Percentiles rank a stretch among this genome's conserved stretches.
Conservation (phyloP, 2,888 invertebrate species). For the Eristalis intricaria region DNA sequence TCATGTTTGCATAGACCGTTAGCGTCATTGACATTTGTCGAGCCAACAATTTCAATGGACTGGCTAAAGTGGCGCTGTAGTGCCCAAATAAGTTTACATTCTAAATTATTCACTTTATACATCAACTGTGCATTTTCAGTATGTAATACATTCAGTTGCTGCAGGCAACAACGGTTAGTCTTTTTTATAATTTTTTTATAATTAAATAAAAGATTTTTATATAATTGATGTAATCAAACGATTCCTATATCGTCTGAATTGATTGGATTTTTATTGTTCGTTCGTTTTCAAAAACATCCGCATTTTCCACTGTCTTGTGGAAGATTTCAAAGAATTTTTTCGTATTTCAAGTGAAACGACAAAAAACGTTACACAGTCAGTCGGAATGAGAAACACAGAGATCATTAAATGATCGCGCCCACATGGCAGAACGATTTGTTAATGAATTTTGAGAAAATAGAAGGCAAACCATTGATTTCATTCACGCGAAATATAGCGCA, state of each 20-base stretch:
- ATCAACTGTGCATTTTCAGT: too few relatives aligned
- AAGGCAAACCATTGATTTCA: neutral
- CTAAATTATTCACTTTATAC: too few relatives aligned
- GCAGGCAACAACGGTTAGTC: too few relatives aligned
- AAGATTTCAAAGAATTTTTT: neutral
- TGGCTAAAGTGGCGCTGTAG: too few relatives aligned
- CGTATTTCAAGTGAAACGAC: neutral
- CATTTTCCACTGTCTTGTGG: neutral
- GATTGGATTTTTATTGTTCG: neutral
- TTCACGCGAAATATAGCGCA: slow-evolving; percentile 13
- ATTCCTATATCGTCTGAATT: neutral
- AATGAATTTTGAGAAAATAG: slow-evolving; percentile 6
- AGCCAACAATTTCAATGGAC: too few relatives aligned
- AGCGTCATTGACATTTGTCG: too few relatives aligned
- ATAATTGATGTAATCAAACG: neutral
- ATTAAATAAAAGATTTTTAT: neutral
- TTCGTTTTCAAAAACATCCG: slow-evolving; percentile 1
- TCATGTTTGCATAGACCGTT: too few relatives aligned
- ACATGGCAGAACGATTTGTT: slow-evolving; percentile 1
- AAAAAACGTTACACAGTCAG: slow-evolving; percentile 6
- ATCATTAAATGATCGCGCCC: slow-evolving; percentile 23
- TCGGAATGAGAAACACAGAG: neutral
- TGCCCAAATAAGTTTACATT: too few relatives aligned
- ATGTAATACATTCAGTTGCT: too few relatives aligned
- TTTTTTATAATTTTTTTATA: too few relatives aligned